Evolutionary conservation across 2,888 invertebrate genomes (phyloP).

Genomic region (Vesta saturnalis): DNA sequence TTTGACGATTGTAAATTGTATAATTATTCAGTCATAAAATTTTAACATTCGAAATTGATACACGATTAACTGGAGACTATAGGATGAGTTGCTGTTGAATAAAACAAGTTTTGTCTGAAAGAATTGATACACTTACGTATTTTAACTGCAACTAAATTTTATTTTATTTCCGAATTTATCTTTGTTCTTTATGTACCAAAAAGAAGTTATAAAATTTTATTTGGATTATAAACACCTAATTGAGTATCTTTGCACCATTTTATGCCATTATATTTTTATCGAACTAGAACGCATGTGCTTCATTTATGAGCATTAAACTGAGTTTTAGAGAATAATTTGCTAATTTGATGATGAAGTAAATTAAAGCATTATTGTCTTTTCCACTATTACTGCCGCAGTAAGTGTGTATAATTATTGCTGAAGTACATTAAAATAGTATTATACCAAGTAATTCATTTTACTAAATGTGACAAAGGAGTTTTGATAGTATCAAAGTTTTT

Average conservation of each 20-base stretch:
- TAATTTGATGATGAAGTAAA: too few relatives aligned
- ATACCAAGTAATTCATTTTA: too few relatives aligned
- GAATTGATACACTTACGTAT: neutral
- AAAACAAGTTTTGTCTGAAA: neutral
- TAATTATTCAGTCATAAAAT: neutral
- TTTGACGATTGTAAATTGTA: neutral
- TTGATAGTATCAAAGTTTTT: too few relatives aligned
- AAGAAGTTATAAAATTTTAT: constrained; percentile 1
- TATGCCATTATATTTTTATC: neutral
- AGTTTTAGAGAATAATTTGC: too few relatives aligned
- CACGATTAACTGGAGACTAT: too few relatives aligned
- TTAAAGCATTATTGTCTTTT: too few relatives aligned
- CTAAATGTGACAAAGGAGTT: too few relatives aligned
- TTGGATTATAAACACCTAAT: neutral
- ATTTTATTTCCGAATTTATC: neutral
- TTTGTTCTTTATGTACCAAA: constrained; percentile 1
- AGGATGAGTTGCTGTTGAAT: too few relatives aligned
- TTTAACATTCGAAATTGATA: neutral
- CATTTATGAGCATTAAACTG: neutral
- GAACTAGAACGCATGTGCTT: neutral
- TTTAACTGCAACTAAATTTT: neutral
- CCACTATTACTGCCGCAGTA: too few relatives aligned
- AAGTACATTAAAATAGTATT: too few relatives aligned
- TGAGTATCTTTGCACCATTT: constrained; percentile 1
- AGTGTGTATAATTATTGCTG: too few relatives aligned